phyloP scores from a whole-genome alignment of 2,113 vertebrate genomes.

The Tyrannus savana region DNA sequence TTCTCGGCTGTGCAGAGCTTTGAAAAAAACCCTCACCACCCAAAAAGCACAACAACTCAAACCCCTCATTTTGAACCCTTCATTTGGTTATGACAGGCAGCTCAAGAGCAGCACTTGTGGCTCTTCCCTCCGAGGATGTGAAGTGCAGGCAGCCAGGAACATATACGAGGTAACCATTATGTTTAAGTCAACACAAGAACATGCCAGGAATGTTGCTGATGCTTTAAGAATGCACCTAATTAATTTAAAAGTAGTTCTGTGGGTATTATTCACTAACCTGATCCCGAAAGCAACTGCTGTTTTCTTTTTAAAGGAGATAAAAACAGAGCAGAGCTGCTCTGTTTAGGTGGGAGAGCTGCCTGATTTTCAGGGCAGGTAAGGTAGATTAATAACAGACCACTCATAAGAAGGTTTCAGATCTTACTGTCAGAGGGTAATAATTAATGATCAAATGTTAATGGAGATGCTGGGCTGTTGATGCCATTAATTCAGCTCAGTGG shows the following conservation, averaged over 20 bases:
- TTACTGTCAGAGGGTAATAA: slow-evolving; percentile 86
- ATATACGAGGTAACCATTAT: background rate
- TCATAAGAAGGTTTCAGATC: slow-evolving; percentile 80
- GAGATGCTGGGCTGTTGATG: slow-evolving; percentile 86
- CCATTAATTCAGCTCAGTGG: slow-evolving; percentile 94
- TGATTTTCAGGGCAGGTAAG: slow-evolving; percentile 72
- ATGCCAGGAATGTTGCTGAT: slow-evolving; percentile 52
- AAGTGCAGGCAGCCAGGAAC: background rate
- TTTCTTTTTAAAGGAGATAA: background rate
- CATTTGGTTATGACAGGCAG: background rate
- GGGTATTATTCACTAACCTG: background rate
- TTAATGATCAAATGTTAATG: slow-evolving; percentile 90
- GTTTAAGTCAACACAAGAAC: slow-evolving; percentile 51
- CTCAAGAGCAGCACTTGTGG: background rate
- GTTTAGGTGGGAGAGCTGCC: slow-evolving; percentile 56
- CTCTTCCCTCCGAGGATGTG: background rate
- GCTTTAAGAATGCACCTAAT: slow-evolving; percentile 47
- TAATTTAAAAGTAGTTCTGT: slow-evolving; percentile 45
- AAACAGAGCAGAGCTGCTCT: background rate
- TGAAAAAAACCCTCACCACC: background rate
- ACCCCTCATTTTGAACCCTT: background rate
- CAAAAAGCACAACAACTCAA: background rate
- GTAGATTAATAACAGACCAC: slow-evolving; percentile 76
- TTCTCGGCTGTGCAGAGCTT: background rate
- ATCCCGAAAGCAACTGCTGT: background rate